Conservation (phyloP, 1,140 invertebrate genomes). For the Zeugodacus cucurbitae region DNA sequence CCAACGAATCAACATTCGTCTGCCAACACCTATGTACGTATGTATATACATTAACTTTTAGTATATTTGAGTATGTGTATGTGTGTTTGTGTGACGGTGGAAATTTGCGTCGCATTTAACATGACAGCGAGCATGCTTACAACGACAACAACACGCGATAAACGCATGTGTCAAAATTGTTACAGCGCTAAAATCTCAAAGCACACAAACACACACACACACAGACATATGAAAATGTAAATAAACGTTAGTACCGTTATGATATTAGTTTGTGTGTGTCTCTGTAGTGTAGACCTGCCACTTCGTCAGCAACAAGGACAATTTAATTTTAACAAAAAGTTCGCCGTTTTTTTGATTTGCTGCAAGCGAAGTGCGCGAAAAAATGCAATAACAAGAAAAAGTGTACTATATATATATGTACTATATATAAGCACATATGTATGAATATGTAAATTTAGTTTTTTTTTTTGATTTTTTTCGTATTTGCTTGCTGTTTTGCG, state of each 20-base stretch:
- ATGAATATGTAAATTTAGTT: not conserved
- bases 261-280: not conserved
- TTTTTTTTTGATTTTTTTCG: not conserved
- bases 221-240: not conserved
- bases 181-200: not conserved
- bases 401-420: no score
- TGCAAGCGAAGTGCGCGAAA: not conserved
- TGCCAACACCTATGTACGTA: not conserved
- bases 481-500: not conserved
- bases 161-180: not conserved
- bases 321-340: slow-evolving; percentile 30
- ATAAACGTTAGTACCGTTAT: not conserved
- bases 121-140: not conserved
- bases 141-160: not conserved
- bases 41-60: no score
- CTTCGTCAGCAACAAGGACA: not conserved
- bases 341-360: not conserved
- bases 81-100: not conserved
- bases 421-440: not conserved
- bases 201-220: not conserved
- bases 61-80: no score
- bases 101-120: slow-evolving; percentile 5
- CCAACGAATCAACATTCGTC: not conserved
- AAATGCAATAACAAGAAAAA: not conserved
- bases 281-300: not conserved